Percentiles rank a stretch among this genome's conserved stretches.
phyloP scores from a whole-genome alignment of 2,888 invertebrate genomes.

The Troides oblongomaculatus region DNA sequence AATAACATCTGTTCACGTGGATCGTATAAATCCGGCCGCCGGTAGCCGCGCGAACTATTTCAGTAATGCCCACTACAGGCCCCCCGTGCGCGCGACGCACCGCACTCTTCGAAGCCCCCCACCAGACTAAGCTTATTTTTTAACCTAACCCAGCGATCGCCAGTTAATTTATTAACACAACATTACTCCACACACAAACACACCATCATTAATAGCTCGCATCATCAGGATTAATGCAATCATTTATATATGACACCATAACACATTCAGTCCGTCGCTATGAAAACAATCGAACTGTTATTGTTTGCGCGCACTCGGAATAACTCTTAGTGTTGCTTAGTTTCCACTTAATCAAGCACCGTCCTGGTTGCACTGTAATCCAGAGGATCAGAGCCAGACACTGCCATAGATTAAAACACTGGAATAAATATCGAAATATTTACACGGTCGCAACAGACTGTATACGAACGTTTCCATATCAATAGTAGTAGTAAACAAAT shows the following conservation, averaged over 20 bases:
- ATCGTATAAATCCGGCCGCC: constrained; percentile 57
- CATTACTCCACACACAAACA: constrained; percentile 4
- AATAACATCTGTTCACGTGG: constrained; percentile 48
- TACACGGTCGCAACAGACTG: no score
- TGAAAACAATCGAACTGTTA: constrained; percentile 14
- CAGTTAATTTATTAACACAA: constrained; percentile 23
- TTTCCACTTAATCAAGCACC: no score
- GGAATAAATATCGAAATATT: no score
- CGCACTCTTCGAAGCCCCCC: constrained; percentile 15
- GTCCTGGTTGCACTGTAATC: no score
- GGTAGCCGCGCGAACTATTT: constrained; percentile 50
- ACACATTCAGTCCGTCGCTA: background rate
- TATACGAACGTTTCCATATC: no score
- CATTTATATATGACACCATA: background rate
- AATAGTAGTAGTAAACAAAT: no score
- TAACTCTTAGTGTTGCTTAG: background rate
- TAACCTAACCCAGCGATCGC: constrained; percentile 8
- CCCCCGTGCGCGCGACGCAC: constrained; percentile 30
- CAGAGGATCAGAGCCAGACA: no score
- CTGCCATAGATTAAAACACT: no score
- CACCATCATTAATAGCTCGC: constrained; percentile 8
- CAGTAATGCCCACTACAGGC: constrained; percentile 35
- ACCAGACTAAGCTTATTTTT: constrained; percentile 26
- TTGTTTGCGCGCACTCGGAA: background rate
- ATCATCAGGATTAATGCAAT: constrained; percentile 4